Percentiles rank a stretch among this genome's conserved stretches.
phyloP scores from a whole-genome alignment of 1,140 invertebrate species.

The Bradynema listronoti region DNA sequence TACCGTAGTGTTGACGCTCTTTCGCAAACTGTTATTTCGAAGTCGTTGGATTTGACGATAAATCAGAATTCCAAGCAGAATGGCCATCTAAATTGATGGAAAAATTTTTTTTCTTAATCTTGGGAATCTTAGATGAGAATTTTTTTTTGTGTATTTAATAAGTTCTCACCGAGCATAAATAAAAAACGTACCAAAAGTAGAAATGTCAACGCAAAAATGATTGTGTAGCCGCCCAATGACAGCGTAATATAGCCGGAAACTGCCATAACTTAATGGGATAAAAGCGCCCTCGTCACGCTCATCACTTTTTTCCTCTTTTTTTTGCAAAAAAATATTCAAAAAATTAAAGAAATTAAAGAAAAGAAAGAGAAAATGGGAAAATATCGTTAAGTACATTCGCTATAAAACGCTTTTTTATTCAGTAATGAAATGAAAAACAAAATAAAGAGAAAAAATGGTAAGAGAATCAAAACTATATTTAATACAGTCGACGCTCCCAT shows the following conservation, averaged over 20 bases:
- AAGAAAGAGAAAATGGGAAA: too few relatives aligned
- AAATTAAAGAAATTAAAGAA: too few relatives aligned
- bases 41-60: conserved; percentile 46
- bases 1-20: conserved; percentile 33
- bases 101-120: neutral
- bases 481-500: too few relatives aligned
- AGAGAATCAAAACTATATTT: too few relatives aligned
- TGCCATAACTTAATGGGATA: too few relatives aligned
- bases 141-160: neutral
- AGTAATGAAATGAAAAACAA: too few relatives aligned
- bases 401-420: too few relatives aligned
- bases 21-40: conserved; percentile 40
- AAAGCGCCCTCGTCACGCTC: too few relatives aligned
- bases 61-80: conserved; percentile 35
- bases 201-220: conserved; percentile 37
- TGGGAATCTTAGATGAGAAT: neutral
- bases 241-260: conserved; percentile 7
- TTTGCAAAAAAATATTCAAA: too few relatives aligned
- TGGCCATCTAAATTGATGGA: conserved; percentile 23
- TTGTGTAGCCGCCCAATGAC: conserved; percentile 37
- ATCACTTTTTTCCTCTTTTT: too few relatives aligned
- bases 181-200: conserved; percentile 37
- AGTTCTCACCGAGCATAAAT: neutral
- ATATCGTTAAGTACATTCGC: too few relatives aligned
- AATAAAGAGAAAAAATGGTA: too few relatives aligned